Evolutionary conservation across 2,113 vertebrate species (phyloP), one percentile per base, ranked within the genome.

Genomic region (Pluvianellus socialis): DNA sequence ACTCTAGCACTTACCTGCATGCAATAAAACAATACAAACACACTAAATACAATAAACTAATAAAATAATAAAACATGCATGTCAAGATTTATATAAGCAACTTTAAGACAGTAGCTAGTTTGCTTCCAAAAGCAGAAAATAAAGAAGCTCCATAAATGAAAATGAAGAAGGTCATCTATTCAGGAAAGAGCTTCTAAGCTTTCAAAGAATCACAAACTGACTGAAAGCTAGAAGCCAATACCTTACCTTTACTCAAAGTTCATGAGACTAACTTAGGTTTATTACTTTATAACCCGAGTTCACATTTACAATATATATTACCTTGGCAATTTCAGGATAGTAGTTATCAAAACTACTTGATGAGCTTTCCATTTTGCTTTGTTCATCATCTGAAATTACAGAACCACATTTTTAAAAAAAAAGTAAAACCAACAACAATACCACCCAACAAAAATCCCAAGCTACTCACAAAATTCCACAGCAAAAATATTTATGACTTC

Each of bases 291-390:
- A 94, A 44, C 32, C 26, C 10, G 4, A 83, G 26, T 33, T 84
- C 26, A 18, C 27, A 84, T 95, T 89, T 52, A 92, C n/a, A 67
- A 17, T n/a, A 84, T 61, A 22, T 26, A 59, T 94, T 96, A 98
- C 98, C 99, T 98, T 98, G 73, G 96, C 92, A 86, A 98, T 98
- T 96, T 99, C 98, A 93, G 98, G 98, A 95, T 98, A 98, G 98
- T 99, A 99, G 98, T 98, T 99, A 95, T 99, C 99, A 98, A 99
- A 98, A 96, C 98, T 98, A 72, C 99, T 99, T 92, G 99, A 98
- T 49, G 99, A 99, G 87, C 98, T 99, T 97, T 99, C 99, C 86
- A 98, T 97, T 96, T 99, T 99, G 94, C 98, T 98, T 97, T 99
- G 98, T 93, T 99, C 99, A 97, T 99, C 99, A 98, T 99, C 99